Percentiles rank a stretch among this genome's conserved stretches.
These are phyloP conservation scores for Leptinotarsa juncta DNA, from an alignment of 2,888 invertebrate species.

Conservation along the genomic window DNA sequence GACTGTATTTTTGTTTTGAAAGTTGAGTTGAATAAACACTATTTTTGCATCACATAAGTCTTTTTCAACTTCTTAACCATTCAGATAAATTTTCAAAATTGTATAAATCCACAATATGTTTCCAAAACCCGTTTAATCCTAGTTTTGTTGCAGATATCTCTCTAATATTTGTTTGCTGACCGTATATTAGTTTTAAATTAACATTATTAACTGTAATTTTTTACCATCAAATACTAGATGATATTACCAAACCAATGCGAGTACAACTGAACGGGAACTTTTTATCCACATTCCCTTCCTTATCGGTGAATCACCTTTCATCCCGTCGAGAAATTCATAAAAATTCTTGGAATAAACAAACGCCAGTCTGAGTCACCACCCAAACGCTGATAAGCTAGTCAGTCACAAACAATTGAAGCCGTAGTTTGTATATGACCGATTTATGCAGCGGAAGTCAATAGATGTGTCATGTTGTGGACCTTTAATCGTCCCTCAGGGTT, in stretches of 20 bases:
- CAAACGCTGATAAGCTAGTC: conserved; percentile 20
- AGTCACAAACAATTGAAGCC: conserved; percentile 19
- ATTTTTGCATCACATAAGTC: no score
- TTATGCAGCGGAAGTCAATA: not conserved
- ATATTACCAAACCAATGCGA: not conserved
- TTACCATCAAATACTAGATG: not conserved
- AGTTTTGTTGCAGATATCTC: no score
- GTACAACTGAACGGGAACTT: not conserved
- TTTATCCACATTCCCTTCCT: not conserved
- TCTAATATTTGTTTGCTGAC: no score
- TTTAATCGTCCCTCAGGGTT: not conserved
- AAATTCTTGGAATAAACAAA: conserved; percentile 20
- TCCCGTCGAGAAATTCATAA: conserved; percentile 15
- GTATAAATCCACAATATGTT: no score
- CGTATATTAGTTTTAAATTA: no score
- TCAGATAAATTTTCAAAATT: no score
- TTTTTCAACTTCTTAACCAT: no score
- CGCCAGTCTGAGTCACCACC: conserved; percentile 23
- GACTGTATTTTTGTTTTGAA: no score
- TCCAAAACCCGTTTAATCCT: no score
- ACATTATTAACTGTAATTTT: no score
- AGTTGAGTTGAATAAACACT: no score
- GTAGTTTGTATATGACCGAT: conserved; percentile 1
- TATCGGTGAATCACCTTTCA: conserved; percentile 22
- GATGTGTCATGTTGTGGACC: not conserved